Evolutionary conservation across 2,888 invertebrate species (phyloP), one percentile per base, ranked within the genome.

Genomic region (Lepetodrilus schrolli): DNA sequence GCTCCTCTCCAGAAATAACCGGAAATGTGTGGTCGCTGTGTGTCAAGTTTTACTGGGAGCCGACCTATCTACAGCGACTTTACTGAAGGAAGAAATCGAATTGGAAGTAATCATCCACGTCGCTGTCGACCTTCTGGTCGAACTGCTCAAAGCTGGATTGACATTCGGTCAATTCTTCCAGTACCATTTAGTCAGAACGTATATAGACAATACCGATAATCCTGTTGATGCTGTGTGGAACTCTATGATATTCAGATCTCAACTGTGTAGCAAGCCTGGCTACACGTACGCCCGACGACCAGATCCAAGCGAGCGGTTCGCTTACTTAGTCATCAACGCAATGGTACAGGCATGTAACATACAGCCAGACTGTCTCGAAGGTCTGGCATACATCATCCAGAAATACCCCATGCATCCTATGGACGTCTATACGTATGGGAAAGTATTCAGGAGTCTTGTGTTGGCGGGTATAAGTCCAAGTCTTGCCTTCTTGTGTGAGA

Each of bases 401-500:
- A 58, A 58, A n/a, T 58, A 58, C 34, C 30, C 30, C 10, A 58
- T 58, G 7, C 34, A 58, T 17, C 58, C 58, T 0, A 30, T 7
- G 10, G 58, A 58, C 13, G 23, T 17, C 13, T 58, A 58, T 5
- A 58, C 58, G n/a, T 58, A 58, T 58, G 58, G 58, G 34, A 58
- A 58, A 17, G 58, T 58, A 34, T 58, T 58, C n/a, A 10, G 58
- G 13, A 3, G 30, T 5, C 30, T 58, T 23, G 58, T 58, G 2
- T 2, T 58, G 7, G 58, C 30, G 26, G 58, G 58, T 4, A 13
- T 58, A 4, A 34, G 34, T 17, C 58, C 58, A 10, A 58, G 26
- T 58, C 26, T 13, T 2, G 17, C n/a, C 34, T 58, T 58, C n/a
- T 0, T 58, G 30, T 30, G 30, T n/a, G 34, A 58, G 7, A 58